Conservation (phyloP, 2,113 vertebrate species). For the Macquaria australasica region DNA sequence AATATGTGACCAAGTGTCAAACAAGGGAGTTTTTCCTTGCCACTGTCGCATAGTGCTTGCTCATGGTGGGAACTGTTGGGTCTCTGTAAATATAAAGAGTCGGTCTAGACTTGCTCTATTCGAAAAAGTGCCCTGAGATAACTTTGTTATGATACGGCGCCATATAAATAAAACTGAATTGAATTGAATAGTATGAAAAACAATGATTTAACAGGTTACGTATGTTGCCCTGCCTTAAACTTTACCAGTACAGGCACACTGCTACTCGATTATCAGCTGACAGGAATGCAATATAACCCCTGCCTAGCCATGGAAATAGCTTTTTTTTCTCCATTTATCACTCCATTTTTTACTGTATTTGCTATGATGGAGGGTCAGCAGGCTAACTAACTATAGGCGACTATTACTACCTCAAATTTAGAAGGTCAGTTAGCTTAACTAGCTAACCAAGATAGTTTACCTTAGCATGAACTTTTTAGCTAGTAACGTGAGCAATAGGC, state of each 20-base stretch:
- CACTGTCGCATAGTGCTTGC: too few relatives aligned
- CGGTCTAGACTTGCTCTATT: too few relatives aligned
- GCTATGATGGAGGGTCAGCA: neutral
- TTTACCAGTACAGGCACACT: neutral
- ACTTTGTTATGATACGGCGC: too few relatives aligned
- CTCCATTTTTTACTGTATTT: neutral
- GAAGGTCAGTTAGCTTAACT: neutral
- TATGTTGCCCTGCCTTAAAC: neutral
- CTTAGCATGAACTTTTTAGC: neutral
- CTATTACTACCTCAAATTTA: neutral
- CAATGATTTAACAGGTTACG: neutral
- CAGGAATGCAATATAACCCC: slow-evolving; percentile 12
- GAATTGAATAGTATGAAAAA: neutral
- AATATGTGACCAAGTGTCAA: slow-evolving; percentile 27
- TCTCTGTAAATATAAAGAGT: too few relatives aligned
- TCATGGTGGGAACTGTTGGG: too few relatives aligned
- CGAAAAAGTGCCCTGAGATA: too few relatives aligned
- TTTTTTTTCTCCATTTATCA: neutral
- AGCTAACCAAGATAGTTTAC: neutral
- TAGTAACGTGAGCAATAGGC: neutral
- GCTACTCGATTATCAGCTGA: slow-evolving; percentile 20
- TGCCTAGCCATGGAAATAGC: neutral
- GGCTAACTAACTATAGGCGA: neutral
- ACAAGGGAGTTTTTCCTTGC: too few relatives aligned
- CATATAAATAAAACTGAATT: too few relatives aligned